Evolutionary conservation across 2,113 vertebrate species (phyloP), one percentile per base, ranked within the genome.

Genomic region (Salvelinus sp.): DNA sequence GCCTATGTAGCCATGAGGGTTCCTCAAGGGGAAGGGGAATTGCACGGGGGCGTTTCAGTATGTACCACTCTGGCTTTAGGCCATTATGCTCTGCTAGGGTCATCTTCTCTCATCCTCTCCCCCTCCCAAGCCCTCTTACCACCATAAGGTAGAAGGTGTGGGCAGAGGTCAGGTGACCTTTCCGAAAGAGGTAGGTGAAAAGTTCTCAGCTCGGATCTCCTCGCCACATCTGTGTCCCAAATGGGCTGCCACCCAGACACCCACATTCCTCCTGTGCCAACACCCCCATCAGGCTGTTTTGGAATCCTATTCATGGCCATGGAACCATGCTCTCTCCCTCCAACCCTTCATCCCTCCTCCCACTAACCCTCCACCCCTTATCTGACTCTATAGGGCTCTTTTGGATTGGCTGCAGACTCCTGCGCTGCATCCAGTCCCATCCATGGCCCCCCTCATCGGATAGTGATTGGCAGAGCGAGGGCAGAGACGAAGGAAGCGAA

Each of bases 1-100:
- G 10, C 14, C 48, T 50, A 54, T 54, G 16, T 5, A 54, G 3
- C 12, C 16, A 54, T 4, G 50, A 14, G 0, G 7, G 5, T 62
- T 13, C 2, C 6, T 62, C 20, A 9, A 22, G 18, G n/a, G 58
- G 6, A 60, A 60, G 58, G n/a, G 58, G n/a, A 62, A 62, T 23
- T 22, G 58, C n/a, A 22, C n/a, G n/a, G 58, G 18, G 58, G 58
- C n/a, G n/a, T 62, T n/a, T 5, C n/a, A 23, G 58, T 62, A 23
- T 62, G n/a, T n/a, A 62, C 18, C 58, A 23, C 58, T 22, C n/a
- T 62, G 58, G n/a, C 20, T 16, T 62, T 23, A n/a, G 58, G 6
- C 58, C 64, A 30, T 66, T 66, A 66, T 66, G 10, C 13, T 66
- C 27, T 66, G 27, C n/a, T 68, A 20, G 30, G 66, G 66, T 68